Conservation (phyloP, 2,888 invertebrate species). For the Alitta virens region DNA sequence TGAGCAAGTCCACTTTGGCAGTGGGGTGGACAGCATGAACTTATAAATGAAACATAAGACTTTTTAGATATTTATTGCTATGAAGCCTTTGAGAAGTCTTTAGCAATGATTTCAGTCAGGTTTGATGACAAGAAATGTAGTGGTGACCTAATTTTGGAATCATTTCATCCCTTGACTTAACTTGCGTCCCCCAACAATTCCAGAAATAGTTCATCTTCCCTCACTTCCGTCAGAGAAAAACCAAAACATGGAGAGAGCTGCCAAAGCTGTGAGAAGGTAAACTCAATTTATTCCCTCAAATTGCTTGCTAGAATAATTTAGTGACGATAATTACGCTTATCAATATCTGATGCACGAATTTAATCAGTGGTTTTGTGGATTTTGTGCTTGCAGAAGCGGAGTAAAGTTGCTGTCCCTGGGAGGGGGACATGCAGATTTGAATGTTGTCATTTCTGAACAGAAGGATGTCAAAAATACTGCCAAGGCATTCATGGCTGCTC, state of each 20-base stretch:
- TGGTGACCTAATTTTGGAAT: too few relatives aligned
- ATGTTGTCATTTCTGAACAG: slow-evolving; percentile 60
- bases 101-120: too few relatives aligned
- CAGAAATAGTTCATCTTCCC: too few relatives aligned
- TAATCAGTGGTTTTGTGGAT: too few relatives aligned
- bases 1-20: too few relatives aligned
- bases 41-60: too few relatives aligned
- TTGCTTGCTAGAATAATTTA: neutral
- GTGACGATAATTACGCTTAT: neutral
- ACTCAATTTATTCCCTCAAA: neutral
- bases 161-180: too few relatives aligned
- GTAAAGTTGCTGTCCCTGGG: slow-evolving; percentile 57
- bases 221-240: slow-evolving; percentile 14
- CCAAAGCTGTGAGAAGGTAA: slow-evolving; percentile 42
- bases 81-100: too few relatives aligned
- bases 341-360: neutral
- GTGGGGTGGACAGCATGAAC: too few relatives aligned
- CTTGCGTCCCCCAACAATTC: too few relatives aligned
- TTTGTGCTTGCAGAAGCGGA: slow-evolving; percentile 55
- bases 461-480: slow-evolving; percentile 58
- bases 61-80: too few relatives aligned
- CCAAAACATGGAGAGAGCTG: slow-evolving; percentile 41
- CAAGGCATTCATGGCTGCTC: slow-evolving; percentile 58
- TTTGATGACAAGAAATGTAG: too few relatives aligned
- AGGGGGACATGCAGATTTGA: slow-evolving; percentile 58